These are phyloP conservation scores for Okapia johnstoni DNA, from an alignment of 2,113 vertebrate species.

Conservation along the genomic window DNA sequence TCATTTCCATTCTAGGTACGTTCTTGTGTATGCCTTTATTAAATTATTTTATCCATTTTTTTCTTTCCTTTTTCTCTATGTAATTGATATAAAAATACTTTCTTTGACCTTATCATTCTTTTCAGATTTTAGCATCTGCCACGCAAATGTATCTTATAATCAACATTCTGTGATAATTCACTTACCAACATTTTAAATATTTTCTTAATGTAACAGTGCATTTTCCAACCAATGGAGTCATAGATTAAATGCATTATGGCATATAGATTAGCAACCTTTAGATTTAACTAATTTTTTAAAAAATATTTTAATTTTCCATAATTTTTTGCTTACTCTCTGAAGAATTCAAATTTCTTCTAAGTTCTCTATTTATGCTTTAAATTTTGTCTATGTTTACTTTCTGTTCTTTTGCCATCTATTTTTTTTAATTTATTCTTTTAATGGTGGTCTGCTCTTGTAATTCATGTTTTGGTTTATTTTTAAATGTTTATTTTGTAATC, in stretches of 20 bases:
- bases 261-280: not conserved
- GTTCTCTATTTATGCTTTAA: not conserved
- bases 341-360: not conserved
- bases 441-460: not conserved
- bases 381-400: not conserved
- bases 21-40: not conserved
- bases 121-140: not conserved
- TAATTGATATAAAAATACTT: not conserved
- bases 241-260: not conserved
- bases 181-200: not conserved
- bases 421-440: not conserved
- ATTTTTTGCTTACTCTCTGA: not conserved
- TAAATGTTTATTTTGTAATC: not conserved
- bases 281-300: not conserved
- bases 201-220: not conserved
- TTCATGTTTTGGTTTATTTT: not conserved
- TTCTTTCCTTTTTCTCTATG: not conserved
- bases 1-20: not conserved
- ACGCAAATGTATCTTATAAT: not conserved
- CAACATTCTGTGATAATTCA: not conserved
- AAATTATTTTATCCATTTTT: not conserved
- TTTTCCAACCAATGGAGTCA: not conserved
- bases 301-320: not conserved
- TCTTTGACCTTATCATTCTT: not conserved
- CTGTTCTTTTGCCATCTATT: not conserved